phyloP scores from a whole-genome alignment of 2,113 vertebrate species.

The Cephalopholis sonnerati region DNA sequence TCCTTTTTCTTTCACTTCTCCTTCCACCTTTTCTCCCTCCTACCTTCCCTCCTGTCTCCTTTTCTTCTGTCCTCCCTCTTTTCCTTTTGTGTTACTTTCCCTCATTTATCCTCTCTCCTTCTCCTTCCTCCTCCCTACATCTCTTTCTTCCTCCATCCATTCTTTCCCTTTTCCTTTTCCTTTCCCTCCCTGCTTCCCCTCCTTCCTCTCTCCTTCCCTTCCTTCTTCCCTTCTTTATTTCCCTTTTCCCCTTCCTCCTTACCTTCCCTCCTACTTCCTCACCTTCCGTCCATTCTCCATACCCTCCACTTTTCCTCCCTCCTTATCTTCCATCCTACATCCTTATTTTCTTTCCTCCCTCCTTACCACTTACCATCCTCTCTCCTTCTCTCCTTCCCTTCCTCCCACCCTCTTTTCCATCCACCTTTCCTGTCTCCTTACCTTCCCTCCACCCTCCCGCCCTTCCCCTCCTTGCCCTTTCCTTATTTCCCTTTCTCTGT shows the following conservation, averaged over 20 bases:
- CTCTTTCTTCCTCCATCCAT: background rate
- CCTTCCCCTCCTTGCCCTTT: too few relatives aligned
- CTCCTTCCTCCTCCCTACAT: background rate
- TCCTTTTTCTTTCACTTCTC: background rate
- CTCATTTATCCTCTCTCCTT: background rate
- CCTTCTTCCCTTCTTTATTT: background rate
- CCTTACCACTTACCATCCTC: background rate
- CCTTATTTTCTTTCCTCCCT: constrained; percentile 78
- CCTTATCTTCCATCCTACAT: background rate
- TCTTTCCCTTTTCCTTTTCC: background rate
- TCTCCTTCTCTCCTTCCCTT: too few relatives aligned
- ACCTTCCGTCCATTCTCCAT: too few relatives aligned
- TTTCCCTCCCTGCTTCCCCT: too few relatives aligned
- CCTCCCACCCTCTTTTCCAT: too few relatives aligned
- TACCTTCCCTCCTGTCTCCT: too few relatives aligned
- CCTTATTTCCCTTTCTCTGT: background rate
- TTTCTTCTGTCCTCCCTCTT: background rate
- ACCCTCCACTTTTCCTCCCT: too few relatives aligned
- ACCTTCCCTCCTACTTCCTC: too few relatives aligned
- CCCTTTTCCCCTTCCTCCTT: background rate
- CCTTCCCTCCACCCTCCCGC: too few relatives aligned
- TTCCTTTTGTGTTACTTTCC: background rate
- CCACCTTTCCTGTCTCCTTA: too few relatives aligned
- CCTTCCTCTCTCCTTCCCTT: background rate
- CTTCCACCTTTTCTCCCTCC: background rate